Conservation (phyloP, 2,888 invertebrate species). For the Papilio elwesi region DNA sequence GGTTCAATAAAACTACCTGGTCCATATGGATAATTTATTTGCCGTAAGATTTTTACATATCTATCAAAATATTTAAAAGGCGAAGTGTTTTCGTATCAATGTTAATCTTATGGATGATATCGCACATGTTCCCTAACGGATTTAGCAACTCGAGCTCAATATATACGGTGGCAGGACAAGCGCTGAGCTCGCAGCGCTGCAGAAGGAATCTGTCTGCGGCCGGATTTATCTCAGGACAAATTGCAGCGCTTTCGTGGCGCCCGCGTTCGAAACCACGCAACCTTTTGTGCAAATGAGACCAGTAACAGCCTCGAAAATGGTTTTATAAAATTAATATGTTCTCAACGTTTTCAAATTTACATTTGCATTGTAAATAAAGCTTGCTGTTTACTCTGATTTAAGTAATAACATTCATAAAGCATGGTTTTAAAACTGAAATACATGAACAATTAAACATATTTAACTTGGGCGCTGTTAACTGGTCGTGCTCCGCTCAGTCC, state of each 20-base stretch:
- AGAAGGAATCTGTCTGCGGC: constrained; percentile 75
- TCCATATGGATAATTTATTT: too few species aligned
- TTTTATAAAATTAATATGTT: constrained; percentile 71
- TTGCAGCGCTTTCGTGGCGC: constrained; percentile 59
- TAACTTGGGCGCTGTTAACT: too few species aligned
- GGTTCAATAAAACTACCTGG: too few species aligned
- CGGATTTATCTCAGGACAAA: constrained; percentile 79
- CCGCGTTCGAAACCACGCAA: constrained; percentile 40
- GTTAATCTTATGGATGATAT: constrained; percentile 4
- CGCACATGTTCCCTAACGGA: constrained; percentile 38
- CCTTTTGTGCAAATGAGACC: constrained; percentile 58
- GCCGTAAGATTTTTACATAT: not conserved
- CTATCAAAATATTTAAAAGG: not conserved
- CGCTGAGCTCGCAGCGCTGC: constrained; percentile 59
- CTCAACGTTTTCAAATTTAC: constrained; percentile 54
- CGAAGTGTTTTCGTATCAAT: constrained; percentile 26
- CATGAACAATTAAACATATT: not conserved
- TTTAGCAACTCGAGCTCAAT: constrained; percentile 34
- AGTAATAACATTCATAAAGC: not conserved
- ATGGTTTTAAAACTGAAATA: not conserved
- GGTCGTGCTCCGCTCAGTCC: too few species aligned
- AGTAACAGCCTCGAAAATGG: constrained; percentile 68
- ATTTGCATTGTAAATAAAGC: constrained; percentile 36
- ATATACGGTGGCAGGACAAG: constrained; percentile 46
- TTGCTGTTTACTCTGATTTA: not conserved